A percentile compares a stretch with the other conserved stretches of the same genome.
phyloP scores from a whole-genome alignment of 1,140 invertebrate species.

The Bicyclus anynana region DNA sequence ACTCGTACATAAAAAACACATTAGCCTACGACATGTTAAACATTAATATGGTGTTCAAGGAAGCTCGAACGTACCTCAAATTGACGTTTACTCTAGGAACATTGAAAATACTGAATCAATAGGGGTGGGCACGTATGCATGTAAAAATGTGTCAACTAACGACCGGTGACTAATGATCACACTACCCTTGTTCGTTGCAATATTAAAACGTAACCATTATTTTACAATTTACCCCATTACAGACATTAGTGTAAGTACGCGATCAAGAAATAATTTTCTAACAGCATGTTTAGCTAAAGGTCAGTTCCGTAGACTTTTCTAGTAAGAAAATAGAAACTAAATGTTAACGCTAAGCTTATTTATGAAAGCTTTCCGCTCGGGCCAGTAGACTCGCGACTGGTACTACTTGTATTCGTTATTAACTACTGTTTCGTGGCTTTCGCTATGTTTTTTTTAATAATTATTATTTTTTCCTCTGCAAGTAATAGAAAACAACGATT shows the following conservation, averaged over 20 bases:
- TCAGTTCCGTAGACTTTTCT: too few relatives aligned
- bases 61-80: slow-evolving; percentile 11
- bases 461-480: too few relatives aligned
- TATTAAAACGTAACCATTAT: slow-evolving; percentile 14
- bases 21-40: not conserved
- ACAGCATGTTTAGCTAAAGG: not conserved
- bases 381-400: too few relatives aligned
- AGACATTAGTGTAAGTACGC: not conserved
- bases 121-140: slow-evolving; percentile 13
- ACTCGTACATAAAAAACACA: slow-evolving; percentile 1
- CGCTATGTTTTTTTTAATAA: too few relatives aligned
- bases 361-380: too few relatives aligned
- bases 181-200: slow-evolving; percentile 15
- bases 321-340: too few relatives aligned
- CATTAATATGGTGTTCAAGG: slow-evolving; percentile 12
- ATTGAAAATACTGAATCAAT: slow-evolving; percentile 29
- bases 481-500: too few relatives aligned
- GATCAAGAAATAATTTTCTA: not conserved
- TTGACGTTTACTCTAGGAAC: slow-evolving; percentile 21
- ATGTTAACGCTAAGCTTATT: too few relatives aligned
- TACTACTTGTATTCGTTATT: too few relatives aligned
- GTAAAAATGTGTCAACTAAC: slow-evolving; percentile 28
- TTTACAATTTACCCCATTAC: slow-evolving; percentile 12
- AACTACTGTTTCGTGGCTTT: too few relatives aligned
- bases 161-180: slow-evolving; percentile 31